Evolutionary conservation across 1,140 invertebrate species (phyloP).

Genomic region (Gonioctena quinquepunctata): DNA sequence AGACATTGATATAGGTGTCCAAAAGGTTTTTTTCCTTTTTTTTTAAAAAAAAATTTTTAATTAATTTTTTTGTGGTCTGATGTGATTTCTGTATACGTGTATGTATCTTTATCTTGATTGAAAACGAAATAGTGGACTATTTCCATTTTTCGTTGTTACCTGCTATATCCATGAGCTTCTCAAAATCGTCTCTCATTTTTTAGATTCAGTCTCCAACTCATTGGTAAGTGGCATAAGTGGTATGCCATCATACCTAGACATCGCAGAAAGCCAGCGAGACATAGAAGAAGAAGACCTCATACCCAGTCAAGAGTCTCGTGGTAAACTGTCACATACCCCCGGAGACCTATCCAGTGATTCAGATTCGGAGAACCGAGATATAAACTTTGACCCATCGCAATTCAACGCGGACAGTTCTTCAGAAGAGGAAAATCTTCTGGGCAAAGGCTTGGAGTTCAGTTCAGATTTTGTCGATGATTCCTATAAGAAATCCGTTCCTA

Average conservation of each 20-base stretch:
- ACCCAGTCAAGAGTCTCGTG: background rate
- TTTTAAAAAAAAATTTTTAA: too few relatives aligned
- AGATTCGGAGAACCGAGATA: conserved; percentile 41
- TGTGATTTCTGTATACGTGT: too few relatives aligned
- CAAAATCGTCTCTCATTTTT: conserved; percentile 23
- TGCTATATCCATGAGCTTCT: background rate
- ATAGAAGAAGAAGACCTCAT: conserved; percentile 48
- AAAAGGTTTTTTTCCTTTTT: too few relatives aligned
- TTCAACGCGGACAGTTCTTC: conserved; percentile 44
- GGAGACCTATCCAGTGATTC: conserved; percentile 45
- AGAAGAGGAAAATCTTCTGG: conserved; percentile 35
- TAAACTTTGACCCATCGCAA: conserved; percentile 43
- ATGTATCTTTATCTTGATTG: too few relatives aligned
- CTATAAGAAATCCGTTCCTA: background rate
- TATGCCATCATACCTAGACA: conserved; percentile 49
- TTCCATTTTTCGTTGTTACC: too few relatives aligned
- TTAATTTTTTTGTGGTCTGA: too few relatives aligned
- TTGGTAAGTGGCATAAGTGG: conserved; percentile 39
- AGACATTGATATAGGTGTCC: too few relatives aligned
- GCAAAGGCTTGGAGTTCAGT: conserved; percentile 31
- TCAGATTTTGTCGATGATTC: conserved; percentile 21
- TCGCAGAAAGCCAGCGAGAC: conserved; percentile 31
- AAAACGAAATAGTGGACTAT: too few relatives aligned
- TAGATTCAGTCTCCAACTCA: conserved; percentile 46
- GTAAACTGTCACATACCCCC: conserved; percentile 22